Evolutionary conservation across 2,888 invertebrate genomes (phyloP), one percentile per base, ranked within the genome.

Genomic region (Rotaria macrura): DNA sequence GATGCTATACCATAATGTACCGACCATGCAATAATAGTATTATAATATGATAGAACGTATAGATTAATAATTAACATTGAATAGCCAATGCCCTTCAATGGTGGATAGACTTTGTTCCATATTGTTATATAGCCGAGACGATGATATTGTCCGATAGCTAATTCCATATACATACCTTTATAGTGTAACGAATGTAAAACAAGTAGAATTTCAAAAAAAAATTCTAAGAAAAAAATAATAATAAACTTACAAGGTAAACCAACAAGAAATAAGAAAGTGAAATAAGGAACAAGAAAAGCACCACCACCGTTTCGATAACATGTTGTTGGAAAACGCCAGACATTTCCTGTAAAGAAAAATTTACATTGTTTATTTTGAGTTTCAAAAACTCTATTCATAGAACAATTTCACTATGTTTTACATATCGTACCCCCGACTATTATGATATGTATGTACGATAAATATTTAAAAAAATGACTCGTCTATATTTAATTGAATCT

Each of bases 121-220:
- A 96, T 94, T 83, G 95, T 95, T 87, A 97, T 93, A 88, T 96
- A 96, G 84, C 96, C 96, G 89, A 94, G 87, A 94, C 95, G 93
- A 90, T 96, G 96, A 92, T 94, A 97, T 92, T 97, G 97, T 17
- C 97, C 97, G 87, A 97, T 92, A 0, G 96, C 96, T 89, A 97
- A 92, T 92, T 96, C 96, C 95, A 97, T 94, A 92, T 95, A 97
- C 86, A 86, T 86, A 43, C 79, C 79, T 79, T 65, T 20, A 17
- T 49, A 49, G 12, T n/a, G n/a, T n/a, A n/a, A 23, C 5, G 40
- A 79, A 25, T 25, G 5, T 43, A 43, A 6, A 43, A 79, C 12
- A 49, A 49, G 3, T 17, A 17, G 1, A 40, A 10, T 65, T 34
- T 65, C 10, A 25, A n/a, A 43, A 43, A 12, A n/a, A 43, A 43